phyloP scores from a whole-genome alignment of 2,113 vertebrate species.

The Symphodus melops region DNA sequence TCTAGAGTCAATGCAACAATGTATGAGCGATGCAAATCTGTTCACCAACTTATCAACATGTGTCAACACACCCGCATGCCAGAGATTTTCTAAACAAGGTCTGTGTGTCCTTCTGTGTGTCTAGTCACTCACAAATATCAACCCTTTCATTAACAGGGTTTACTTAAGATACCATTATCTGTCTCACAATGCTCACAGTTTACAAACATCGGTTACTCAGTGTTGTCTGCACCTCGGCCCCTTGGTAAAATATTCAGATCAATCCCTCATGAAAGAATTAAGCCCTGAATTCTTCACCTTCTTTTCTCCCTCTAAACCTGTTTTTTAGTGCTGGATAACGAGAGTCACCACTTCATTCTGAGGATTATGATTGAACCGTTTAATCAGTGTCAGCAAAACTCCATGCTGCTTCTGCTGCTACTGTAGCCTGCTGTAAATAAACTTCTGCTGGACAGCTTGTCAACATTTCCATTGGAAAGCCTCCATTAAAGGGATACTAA shows the following conservation, averaged over 20 bases:
- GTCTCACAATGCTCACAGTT: conserved; percentile 46
- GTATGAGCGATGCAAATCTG: background rate
- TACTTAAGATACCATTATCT: conserved; percentile 70
- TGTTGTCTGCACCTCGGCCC: conserved; percentile 43
- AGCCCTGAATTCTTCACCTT: conserved; percentile 44
- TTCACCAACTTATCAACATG: background rate
- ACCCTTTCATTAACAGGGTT: conserved; percentile 53
- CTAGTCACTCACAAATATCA: conserved; percentile 6
- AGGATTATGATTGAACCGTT: conserved; percentile 46
- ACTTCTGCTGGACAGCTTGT: background rate
- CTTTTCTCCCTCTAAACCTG: conserved; percentile 48
- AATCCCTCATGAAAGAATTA: conserved; percentile 64
- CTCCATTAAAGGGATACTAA: no score
- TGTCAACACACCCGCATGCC: background rate
- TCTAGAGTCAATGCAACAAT: background rate
- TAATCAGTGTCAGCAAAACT: conserved; percentile 26
- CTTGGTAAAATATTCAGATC: conserved; percentile 54
- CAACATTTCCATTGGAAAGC: background rate
- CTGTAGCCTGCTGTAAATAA: background rate
- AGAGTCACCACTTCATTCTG: conserved; percentile 39
- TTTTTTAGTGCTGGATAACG: conserved; percentile 11
- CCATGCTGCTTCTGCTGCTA: background rate
- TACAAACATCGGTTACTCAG: conserved; percentile 36
- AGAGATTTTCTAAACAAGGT: conserved; percentile 9
- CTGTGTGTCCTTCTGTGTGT: conserved; percentile 27